A percentile compares a stretch with the other conserved stretches of the same genome.
Evolutionary conservation across 1,140 invertebrate genomes (phyloP).

Genomic region (Eufriesea mexicana): DNA sequence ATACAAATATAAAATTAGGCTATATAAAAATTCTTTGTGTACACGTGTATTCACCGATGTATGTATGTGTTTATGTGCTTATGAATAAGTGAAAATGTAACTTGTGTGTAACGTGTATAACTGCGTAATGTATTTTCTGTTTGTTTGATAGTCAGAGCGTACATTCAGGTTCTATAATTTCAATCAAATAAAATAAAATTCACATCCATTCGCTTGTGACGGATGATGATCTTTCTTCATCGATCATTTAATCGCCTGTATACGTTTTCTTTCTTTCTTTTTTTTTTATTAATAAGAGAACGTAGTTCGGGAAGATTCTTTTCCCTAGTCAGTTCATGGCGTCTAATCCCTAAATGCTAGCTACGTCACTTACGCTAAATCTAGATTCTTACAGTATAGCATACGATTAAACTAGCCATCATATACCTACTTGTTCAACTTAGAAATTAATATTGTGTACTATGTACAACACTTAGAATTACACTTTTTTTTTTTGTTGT

Average conservation of each 20-base stretch:
- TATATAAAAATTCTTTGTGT: slow-evolving; percentile 73
- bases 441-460: slow-evolving; percentile 81
- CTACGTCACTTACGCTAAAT: slow-evolving; percentile 79
- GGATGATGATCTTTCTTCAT: slow-evolving; percentile 71
- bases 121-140: slow-evolving; percentile 20
- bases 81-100: slow-evolving; percentile 16
- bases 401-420: slow-evolving; percentile 77
- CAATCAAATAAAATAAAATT: slow-evolving; percentile 77
- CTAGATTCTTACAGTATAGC: slow-evolving; percentile 69
- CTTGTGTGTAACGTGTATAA: slow-evolving; percentile 8
- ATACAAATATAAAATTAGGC: slow-evolving; percentile 79
- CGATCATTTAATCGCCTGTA: slow-evolving; percentile 71
- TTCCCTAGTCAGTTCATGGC: slow-evolving; percentile 82
- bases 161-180: slow-evolving; percentile 57
- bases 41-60: slow-evolving; percentile 41
- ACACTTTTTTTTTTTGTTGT: slow-evolving; percentile 58
- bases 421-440: slow-evolving; percentile 79
- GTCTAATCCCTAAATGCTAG: slow-evolving; percentile 79
- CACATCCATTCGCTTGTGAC: slow-evolving; percentile 74
- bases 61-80: slow-evolving; percentile 36
- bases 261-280: slow-evolving; percentile 54
- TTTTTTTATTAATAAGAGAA: slow-evolving; percentile 75
- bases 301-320: slow-evolving; percentile 78
- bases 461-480: slow-evolving; percentile 81
- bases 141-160: slow-evolving; percentile 56